Base-by-base conservation (phyloP, 2,888 invertebrate genomes). In the Troglohyphantes excavatus region DNA sequence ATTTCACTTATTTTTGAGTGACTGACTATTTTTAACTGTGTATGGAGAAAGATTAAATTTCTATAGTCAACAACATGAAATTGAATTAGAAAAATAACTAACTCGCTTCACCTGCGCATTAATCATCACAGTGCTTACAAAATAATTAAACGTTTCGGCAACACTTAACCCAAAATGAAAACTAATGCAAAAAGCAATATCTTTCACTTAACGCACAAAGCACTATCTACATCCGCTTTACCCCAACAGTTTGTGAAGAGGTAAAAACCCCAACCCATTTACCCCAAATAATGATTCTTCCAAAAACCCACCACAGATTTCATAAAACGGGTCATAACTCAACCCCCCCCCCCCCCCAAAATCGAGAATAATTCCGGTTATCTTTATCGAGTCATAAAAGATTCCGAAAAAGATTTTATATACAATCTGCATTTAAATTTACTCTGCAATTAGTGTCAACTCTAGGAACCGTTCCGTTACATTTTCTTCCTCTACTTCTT, bases 401-500 rank as follows among this genome's bases (percentile, higher is more conserved):
- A 43, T 65, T 29, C 63, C 27, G 53, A 75, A 43, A 75, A 65
- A 23, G 73, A 76, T 76, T 76, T 76, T 76, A 53, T 23, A 67
- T 76, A 68, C 85, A 85, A 85, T 85, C 85, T 68, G 67, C 85
- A 85, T 85, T 85, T 85, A 85, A 85, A 85, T 85, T 85, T 76
- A 85, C 63, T 78, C 26, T 33, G 72, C 85, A 85, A 85, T 85
- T 85, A 85, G 85, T 85, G 85, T 85, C 85, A 85, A 76, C 61
- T 68, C 67, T 61, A 76, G 75, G 63, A 85, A 76, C 76, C 59
- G 23, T 85, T 85, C 68, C 76, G 68, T 68, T 85, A 76, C 59
- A 76, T 85, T 85, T 85, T 78, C 83, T 59, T 33, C 70, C 26
- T 13, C 17, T 21, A 27, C 43, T 43, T 21, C 27, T 23, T 43